Conservation (phyloP, 2,888 invertebrate species). For the Empis livida region DNA sequence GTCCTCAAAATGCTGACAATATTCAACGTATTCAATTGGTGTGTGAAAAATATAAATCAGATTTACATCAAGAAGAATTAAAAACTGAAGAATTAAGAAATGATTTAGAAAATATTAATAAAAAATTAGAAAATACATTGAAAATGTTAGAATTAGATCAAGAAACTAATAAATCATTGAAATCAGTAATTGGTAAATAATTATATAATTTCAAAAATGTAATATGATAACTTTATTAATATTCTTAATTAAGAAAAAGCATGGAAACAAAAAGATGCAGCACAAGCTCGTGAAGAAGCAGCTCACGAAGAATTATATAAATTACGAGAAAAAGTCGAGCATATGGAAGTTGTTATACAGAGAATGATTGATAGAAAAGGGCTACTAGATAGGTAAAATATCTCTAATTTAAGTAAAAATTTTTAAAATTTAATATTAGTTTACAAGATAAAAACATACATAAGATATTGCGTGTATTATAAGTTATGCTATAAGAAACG, state of each 20-base stretch:
- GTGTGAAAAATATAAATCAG: constrained; percentile 25
- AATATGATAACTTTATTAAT: background rate
- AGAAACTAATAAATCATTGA: constrained; percentile 22
- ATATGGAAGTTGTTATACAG: constrained; percentile 24
- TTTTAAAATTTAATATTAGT: too few relatives aligned
- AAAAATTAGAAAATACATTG: constrained; percentile 21
- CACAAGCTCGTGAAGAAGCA: constrained; percentile 31
- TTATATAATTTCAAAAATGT: background rate
- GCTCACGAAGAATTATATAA: constrained; percentile 29
- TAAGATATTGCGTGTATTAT: too few relatives aligned
- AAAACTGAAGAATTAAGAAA: constrained; percentile 22
- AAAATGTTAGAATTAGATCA: constrained; percentile 26
- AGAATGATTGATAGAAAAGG: constrained; percentile 24
- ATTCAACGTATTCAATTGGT: constrained; percentile 30
- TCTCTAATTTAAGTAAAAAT: too few relatives aligned
- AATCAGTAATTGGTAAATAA: background rate
- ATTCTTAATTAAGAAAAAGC: constrained; percentile 24
- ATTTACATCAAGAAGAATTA: constrained; percentile 21
- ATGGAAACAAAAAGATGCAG: constrained; percentile 34
- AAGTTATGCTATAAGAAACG: too few relatives aligned
- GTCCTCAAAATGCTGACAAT: constrained; percentile 30
- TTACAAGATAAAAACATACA: too few relatives aligned
- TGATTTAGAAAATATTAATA: constrained; percentile 20
- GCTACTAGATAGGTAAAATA: constrained; percentile 20
- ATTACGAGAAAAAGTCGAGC: constrained; percentile 26